Conservation (phyloP, 1,140 invertebrate genomes). For the Drosophila ambigua region DNA sequence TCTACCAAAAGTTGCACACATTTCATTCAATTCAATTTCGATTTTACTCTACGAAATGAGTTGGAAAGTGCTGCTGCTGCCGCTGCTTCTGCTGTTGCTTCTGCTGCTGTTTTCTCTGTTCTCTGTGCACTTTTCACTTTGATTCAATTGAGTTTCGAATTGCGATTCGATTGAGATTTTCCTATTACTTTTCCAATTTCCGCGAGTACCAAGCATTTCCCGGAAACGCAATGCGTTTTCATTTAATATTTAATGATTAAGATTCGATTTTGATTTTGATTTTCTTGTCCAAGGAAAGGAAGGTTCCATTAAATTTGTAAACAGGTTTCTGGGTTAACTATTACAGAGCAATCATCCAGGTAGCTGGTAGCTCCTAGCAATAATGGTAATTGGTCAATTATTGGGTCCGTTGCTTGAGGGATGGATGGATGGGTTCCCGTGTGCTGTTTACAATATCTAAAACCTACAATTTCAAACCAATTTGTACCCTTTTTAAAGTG, state of each 20-base stretch:
- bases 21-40: conserved; percentile 41
- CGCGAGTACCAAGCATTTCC: conserved; percentile 22
- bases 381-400: too few species aligned
- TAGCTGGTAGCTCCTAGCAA: too few species aligned
- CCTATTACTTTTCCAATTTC: too few species aligned
- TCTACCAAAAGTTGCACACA: conserved; percentile 40
- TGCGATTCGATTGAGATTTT: conserved; percentile 1
- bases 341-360: too few species aligned
- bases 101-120: neutral
- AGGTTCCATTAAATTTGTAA: too few species aligned
- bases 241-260: conserved; percentile 12
- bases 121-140: neutral
- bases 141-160: conserved; percentile 21
- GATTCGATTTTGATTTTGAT: neutral
- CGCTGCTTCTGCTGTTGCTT: neutral
- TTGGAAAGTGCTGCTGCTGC: conserved; percentile 20
- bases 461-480: too few species aligned
- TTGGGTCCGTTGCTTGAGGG: too few species aligned
- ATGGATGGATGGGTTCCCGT: too few species aligned
- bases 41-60: conserved; percentile 35
- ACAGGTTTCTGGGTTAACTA: too few species aligned
- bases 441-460: too few species aligned
- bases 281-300: too few species aligned
- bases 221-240: conserved; percentile 16
- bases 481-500: too few species aligned